These are phyloP conservation scores for Cyrtonyx montezumae DNA, from an alignment of 2,113 vertebrate species.

Conservation along the genomic window DNA sequence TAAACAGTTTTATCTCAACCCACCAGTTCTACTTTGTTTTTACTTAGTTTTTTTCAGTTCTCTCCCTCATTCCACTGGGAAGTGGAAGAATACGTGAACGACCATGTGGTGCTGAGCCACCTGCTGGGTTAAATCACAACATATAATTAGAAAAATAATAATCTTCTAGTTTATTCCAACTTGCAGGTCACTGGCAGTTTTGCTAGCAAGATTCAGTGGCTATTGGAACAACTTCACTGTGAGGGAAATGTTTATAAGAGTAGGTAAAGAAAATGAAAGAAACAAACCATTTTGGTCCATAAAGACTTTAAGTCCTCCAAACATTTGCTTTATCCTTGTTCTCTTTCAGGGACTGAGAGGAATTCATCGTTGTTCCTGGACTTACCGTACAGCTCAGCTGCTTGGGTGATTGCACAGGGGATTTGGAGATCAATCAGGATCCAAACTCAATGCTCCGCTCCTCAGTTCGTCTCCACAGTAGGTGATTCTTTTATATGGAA, in stretches of 20 bases:
- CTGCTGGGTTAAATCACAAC: no score
- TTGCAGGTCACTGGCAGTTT: constrained; percentile 13
- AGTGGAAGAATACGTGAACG: no score
- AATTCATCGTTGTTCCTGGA: constrained; percentile 3
- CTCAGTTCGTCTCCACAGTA: not conserved
- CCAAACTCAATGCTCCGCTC: not conserved
- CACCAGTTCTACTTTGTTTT: no score
- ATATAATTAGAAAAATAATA: not conserved
- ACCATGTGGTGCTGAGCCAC: no score
- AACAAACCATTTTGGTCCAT: not conserved
- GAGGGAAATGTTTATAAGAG: not conserved
- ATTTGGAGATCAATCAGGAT: constrained; percentile 47
- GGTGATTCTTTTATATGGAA: constrained; percentile 15
- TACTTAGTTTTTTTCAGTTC: no score
- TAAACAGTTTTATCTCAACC: no score
- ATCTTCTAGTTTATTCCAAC: not conserved
- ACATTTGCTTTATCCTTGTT: constrained; percentile 37
- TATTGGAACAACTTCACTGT: not conserved
- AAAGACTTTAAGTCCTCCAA: constrained; percentile 38
- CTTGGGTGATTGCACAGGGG: constrained; percentile 3
- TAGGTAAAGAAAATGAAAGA: not conserved
- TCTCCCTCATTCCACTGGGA: no score
- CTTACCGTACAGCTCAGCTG: constrained; percentile 1
- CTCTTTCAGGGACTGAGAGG: not conserved
- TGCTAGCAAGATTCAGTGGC: not conserved